A percentile compares a stretch with the other conserved stretches of the same genome.
Conservation (phyloP, 2,797 vertebrate genomes). For the Gymnopithys bicolor region DNA sequence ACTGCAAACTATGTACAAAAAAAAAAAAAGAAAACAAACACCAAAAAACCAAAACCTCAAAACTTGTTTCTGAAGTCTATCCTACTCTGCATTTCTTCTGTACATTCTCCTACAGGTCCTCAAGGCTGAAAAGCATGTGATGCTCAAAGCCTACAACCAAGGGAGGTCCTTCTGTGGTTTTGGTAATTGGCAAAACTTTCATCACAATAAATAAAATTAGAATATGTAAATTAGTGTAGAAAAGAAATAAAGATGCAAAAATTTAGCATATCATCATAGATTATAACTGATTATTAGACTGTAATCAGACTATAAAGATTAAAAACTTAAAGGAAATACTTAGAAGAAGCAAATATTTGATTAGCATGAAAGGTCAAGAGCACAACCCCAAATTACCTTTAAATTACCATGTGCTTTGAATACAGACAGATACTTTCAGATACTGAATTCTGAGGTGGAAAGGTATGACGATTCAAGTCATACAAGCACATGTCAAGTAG, state of each 20-base stretch:
- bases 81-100: not conserved
- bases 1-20: not conserved
- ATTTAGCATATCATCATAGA: not conserved
- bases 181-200: not conserved
- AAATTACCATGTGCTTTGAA: not conserved
- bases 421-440: not conserved
- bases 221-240: not conserved
- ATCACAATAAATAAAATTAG: not conserved
- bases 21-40: no score
- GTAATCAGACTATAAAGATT: not conserved
- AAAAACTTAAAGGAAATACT: not conserved
- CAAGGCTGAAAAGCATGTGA: not conserved
- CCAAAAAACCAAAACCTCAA: no score
- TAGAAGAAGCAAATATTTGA: not conserved
- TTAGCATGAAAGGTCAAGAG: not conserved
- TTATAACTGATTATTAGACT: not conserved
- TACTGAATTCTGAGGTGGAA: not conserved
- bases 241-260: not conserved
- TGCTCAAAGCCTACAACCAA: not conserved
- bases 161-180: not conserved
- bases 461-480: not conserved
- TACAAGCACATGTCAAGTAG: not conserved
- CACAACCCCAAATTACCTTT: not conserved
- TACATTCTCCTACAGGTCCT: not conserved
- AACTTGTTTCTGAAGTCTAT: not conserved